These are phyloP conservation scores for Torymus auratus DNA, from an alignment of 2,888 invertebrate species.

Conservation along the genomic window DNA sequence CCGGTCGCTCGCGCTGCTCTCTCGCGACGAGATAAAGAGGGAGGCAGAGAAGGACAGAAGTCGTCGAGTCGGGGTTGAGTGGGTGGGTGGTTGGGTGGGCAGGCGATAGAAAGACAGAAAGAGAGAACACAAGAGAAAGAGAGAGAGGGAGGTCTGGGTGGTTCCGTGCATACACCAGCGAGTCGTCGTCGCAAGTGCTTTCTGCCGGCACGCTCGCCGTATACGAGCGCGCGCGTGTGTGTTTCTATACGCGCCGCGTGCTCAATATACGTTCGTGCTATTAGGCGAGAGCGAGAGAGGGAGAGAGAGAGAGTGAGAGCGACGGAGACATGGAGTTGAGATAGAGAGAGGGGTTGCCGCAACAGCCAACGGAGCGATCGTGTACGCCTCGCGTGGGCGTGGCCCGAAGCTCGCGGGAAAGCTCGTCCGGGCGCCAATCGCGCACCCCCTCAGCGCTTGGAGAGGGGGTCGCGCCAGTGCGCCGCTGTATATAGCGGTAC, in stretches of 20 bases:
- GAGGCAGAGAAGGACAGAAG: no score
- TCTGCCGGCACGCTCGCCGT: no score
- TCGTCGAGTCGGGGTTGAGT: not conserved
- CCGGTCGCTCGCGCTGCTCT: no score
- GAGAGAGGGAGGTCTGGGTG: no score
- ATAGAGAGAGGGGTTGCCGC: not conserved
- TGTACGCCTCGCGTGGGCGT: conserved; percentile 59
- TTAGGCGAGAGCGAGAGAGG: not conserved
- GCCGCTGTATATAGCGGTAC: not conserved
- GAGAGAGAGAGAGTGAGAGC: not conserved
- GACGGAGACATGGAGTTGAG: not conserved
- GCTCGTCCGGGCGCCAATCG: conserved; percentile 65
- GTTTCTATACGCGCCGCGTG: no score
- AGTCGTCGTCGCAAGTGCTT: conserved; percentile 1
- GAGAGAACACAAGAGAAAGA: no score
- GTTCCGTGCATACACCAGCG: not conserved
- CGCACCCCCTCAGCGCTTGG: conserved; percentile 11
- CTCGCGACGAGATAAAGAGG: no score
- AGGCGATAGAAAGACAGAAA: not conserved
- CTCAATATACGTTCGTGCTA: no score
- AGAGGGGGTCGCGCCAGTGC: not conserved
- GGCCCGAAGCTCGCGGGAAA: conserved; percentile 65
- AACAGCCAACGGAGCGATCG: conserved; percentile 61
- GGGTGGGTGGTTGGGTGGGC: not conserved
- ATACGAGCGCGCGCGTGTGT: no score